phyloP scores from a whole-genome alignment of 2,888 invertebrate genomes.

The Linnaemya vulpina region DNA sequence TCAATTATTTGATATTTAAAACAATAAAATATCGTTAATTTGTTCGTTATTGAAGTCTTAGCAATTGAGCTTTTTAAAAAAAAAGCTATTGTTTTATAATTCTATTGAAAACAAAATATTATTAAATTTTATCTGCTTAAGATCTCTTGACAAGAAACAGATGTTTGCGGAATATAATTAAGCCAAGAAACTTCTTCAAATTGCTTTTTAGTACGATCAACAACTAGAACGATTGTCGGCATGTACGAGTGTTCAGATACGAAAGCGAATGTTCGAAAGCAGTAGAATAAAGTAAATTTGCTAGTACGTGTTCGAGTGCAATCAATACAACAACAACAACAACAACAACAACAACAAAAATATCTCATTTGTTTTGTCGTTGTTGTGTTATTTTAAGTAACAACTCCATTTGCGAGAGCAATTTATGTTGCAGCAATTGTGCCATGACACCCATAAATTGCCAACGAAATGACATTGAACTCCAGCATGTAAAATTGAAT shows the following conservation, averaged over 20 bases:
- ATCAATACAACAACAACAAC: constrained; percentile 36
- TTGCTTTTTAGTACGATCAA: neutral
- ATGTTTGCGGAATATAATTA: constrained; percentile 46
- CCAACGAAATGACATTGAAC: constrained; percentile 67
- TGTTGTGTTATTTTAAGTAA: constrained; percentile 44
- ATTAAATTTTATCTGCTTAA: constrained; percentile 19
- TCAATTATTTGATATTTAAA: constrained; percentile 21
- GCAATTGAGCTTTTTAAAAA: constrained; percentile 8
- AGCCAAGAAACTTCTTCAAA: constrained; percentile 40
- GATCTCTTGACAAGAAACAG: constrained; percentile 42
- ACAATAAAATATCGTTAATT: constrained; percentile 31
- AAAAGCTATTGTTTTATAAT: constrained; percentile 22
- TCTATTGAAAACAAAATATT: neutral
- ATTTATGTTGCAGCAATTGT: constrained; percentile 56
- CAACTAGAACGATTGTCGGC: constrained; percentile 22
- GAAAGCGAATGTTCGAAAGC: neutral
- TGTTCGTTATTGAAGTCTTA: constrained; percentile 3
- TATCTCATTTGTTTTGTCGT: constrained; percentile 4
- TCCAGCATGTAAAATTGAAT: constrained; percentile 48
- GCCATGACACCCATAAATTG: constrained; percentile 70
- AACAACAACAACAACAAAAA: neutral
- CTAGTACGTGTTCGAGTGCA: constrained; percentile 53
- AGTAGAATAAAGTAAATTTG: constrained; percentile 56
- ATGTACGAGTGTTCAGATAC: neutral
- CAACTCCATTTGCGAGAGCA: constrained; percentile 68